Base-by-base conservation (phyloP, 2,888 invertebrate genomes). In the Ischnus inquisitorius region DNA sequence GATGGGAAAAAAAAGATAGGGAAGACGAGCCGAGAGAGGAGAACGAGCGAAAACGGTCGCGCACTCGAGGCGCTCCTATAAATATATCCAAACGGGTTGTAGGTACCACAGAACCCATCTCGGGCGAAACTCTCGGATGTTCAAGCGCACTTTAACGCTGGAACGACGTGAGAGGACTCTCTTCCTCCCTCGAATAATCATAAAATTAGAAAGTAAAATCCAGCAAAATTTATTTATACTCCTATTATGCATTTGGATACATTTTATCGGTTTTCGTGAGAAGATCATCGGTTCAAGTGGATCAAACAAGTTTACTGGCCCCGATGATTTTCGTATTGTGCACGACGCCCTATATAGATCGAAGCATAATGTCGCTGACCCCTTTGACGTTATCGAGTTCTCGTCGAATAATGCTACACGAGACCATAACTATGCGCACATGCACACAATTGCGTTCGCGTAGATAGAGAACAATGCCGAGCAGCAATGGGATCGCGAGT, bases 391-490 rank as follows among this genome's bases (percentile, higher is more conserved):
- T 77, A 77, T 83, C 77, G 72, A 72, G 72, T 28, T 46, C 12
- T 28, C 57, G 48, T 62, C 60, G 54, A 62, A 77, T 83, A 80
- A 76, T 83, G 51, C 43, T 62, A 10, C 54, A 60, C 62, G n/a
- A 14, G 19, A 4, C 19, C 57, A 77, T 16, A 41, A 14, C 22
- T 68, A 19, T 51, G 48, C 43, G 62, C 72, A 39, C 14, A 48
- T 62, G 60, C 54, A 28, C 14, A 67, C 14, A 16, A 10, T 16
- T 10, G 25, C 41, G 16, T 67, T 60, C 48, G 51, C 72, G 68
- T 77, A 74, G 72, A 80, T 68, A 43, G 72, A 74, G 77, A 83
- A 83, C 79, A 81, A 85, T 85, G 77, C 65, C 34, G 67, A 68
- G 67, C 28, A 48, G 62, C 71, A 68, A 57, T 68, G 67, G 65